Evolutionary conservation across 2,113 vertebrate genomes (phyloP).

Genomic region (Procapra przewalskii): DNA sequence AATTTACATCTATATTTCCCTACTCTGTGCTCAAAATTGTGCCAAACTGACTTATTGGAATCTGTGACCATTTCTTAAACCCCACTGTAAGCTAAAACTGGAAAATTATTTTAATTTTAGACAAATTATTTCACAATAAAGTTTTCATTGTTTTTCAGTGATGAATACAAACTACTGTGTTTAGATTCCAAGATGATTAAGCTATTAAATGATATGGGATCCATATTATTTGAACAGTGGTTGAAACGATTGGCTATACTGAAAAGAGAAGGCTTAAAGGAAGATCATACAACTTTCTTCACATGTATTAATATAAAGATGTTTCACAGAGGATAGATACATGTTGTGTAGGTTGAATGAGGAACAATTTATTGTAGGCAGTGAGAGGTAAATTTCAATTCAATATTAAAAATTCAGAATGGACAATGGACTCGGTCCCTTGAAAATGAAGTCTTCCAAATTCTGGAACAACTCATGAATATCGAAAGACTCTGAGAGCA

Average conservation of each 20-base stretch:
- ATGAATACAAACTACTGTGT: not conserved
- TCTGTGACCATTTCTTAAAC: not conserved
- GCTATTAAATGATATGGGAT: not conserved
- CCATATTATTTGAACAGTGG: not conserved
- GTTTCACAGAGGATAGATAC: not conserved
- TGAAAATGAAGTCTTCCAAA: constrained; percentile 1
- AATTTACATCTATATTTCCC: not conserved
- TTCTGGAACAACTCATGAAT: not conserved
- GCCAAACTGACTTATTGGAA: not conserved
- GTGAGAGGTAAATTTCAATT: not conserved
- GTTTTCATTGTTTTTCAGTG: not conserved
- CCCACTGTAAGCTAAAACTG: not conserved
- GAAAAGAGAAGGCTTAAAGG: not conserved
- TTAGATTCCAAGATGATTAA: not conserved
- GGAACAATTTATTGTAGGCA: not conserved
- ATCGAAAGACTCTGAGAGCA: not conserved
- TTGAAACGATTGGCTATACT: not conserved
- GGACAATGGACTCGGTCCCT: not conserved
- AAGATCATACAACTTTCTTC: not conserved
- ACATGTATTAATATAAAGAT: not conserved
- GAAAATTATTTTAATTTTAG: not conserved
- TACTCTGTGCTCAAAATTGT: not conserved
- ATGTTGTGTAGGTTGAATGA: not conserved
- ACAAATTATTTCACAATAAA: not conserved
- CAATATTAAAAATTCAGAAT: not conserved